Evolutionary conservation across 2,888 invertebrate species (phyloP), one percentile per base, ranked within the genome.

Genomic region (Ypsolopha sequella): DNA sequence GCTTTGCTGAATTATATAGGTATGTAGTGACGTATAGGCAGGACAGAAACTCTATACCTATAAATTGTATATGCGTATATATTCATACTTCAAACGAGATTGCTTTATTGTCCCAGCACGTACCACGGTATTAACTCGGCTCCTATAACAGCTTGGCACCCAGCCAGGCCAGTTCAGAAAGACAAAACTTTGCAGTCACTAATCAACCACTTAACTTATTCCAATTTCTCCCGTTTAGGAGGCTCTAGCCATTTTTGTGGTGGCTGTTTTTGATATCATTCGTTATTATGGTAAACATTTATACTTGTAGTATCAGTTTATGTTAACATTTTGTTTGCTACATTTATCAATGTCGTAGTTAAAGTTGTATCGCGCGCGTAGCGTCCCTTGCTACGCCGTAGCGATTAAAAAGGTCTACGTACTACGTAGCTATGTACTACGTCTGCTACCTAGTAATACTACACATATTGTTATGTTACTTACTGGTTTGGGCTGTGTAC

Each of bases 131-230:
- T 66, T 64, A 67, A 66, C 62, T 68, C 61, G 63, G 58, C 65
- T 67, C 60, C 59, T 66, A 62, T 60, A 68, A 67, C 64, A 58
- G 61, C 53, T 58, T 56, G 77, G 74, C 73, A 38, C 41, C 50
- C 36, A 54, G 64, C 74, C 76, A 74, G 61, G 48, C 51, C 58
- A 57, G 60, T 58, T 60, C 56, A 51, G 58, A 58, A 24, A 63
- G 62, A 65, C 63, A 62, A 64, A 72, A 71, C 66, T 74, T 70
- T 68, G 66, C 60, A 68, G 65, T 65, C 68, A 69, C 72, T 75
- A 73, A 72, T 78, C 71, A 70, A 70, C 60, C 59, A 56, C 57
- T 66, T 65, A 60, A 9, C 59, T 61, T 64, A 63, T 60, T 63
- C 63, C 62, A 62, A 55, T 53, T 48, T 48, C 35, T 33, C 36